Percentiles rank a stretch among this genome's conserved stretches.
Evolutionary conservation across 2,797 vertebrate genomes (phyloP).

Genomic region (Pyrocephalus nanus): DNA sequence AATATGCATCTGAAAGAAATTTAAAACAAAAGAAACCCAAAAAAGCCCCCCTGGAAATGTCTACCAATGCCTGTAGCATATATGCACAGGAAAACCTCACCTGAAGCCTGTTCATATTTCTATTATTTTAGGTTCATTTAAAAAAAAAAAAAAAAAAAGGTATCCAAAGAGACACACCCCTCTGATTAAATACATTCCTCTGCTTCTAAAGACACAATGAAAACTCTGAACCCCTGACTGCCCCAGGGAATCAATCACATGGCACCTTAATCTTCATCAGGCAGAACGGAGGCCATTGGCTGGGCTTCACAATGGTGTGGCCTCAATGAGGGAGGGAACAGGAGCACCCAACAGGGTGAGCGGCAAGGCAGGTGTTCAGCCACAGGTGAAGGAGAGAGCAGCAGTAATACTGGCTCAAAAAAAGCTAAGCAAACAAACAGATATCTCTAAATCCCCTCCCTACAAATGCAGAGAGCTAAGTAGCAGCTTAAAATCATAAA

Average conservation of each 20-base stretch:
- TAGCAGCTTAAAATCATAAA: neutral
- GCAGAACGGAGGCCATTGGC: neutral
- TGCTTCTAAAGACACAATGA: neutral
- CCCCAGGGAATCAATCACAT: neutral
- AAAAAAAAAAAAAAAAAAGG: too few species aligned
- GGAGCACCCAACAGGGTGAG: neutral
- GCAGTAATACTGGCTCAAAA: neutral
- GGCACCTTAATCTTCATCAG: neutral
- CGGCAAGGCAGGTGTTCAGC: too few species aligned
- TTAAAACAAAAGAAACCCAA: neutral
- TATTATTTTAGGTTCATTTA: neutral
- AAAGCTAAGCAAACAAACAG: neutral
- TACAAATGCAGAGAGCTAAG: neutral
- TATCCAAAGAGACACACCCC: neutral
- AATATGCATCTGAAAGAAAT: neutral
- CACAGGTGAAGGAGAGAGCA: neutral
- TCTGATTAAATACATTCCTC: neutral
- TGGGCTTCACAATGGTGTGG: too few species aligned
- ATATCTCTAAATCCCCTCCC: neutral
- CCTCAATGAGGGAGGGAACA: neutral
- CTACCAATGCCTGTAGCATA: neutral
- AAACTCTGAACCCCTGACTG: neutral
- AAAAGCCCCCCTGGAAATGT: neutral
- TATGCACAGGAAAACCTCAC: neutral
- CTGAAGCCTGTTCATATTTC: neutral